Evolutionary conservation across 2,113 vertebrate genomes (phyloP).

Genomic region (Neodon shergylaensis): DNA sequence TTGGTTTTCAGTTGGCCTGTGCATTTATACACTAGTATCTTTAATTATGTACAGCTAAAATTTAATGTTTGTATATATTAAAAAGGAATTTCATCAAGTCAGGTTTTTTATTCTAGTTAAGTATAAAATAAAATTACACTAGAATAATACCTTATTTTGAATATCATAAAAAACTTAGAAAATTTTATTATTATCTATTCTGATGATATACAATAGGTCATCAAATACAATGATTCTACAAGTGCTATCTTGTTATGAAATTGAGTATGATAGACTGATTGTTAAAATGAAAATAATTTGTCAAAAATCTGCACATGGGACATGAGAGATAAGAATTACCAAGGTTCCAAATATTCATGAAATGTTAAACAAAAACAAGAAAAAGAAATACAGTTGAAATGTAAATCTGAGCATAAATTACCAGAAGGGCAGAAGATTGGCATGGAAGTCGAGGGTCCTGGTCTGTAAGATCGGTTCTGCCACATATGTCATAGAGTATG

Average conservation of each 20-base stretch:
- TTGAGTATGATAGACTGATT: background rate
- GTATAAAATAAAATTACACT: background rate
- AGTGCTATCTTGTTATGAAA: constrained; percentile 19
- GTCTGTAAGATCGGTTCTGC: background rate
- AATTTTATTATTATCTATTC: background rate
- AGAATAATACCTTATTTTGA: background rate
- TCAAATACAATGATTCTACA: constrained; percentile 34
- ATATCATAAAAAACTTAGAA: constrained; percentile 22
- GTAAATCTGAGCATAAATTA: background rate
- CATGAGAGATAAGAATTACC: background rate
- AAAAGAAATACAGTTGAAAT: background rate
- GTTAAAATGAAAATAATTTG: background rate
- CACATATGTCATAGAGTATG: background rate
- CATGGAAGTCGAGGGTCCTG: background rate
- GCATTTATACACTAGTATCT: constrained; percentile 1
- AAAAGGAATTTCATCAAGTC: constrained; percentile 32
- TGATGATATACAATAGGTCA: background rate
- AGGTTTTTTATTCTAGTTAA: constrained; percentile 15
- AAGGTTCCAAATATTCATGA: background rate
- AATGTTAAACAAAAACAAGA: constrained; percentile 13
- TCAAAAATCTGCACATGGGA: background rate
- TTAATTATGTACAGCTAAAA: constrained; percentile 1
- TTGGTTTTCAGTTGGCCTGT: constrained; percentile 8
- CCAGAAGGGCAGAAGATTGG: background rate
- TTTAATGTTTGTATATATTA: constrained; percentile 7